phyloP scores from a whole-genome alignment of 2,888 invertebrate species.

The Cryptops parisi region DNA sequence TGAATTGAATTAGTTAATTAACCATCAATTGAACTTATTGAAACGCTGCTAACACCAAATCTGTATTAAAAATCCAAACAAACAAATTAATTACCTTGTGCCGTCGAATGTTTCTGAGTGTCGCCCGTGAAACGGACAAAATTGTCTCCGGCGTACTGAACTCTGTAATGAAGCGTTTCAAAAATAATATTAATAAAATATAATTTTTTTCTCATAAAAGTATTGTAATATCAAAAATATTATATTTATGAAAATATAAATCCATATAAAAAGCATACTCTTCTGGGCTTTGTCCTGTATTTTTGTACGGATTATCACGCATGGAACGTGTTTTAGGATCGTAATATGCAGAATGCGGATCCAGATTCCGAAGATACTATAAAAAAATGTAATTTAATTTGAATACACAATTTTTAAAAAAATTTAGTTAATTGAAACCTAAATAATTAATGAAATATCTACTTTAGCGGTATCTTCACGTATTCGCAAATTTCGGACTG shows the following conservation, averaged over 20 bases:
- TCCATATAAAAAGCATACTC: slow-evolving; percentile 19
- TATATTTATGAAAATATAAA: background rate
- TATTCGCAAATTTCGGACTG: slow-evolving; percentile 93
- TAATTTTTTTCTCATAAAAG: background rate
- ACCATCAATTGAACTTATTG: background rate
- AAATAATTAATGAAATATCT: slow-evolving; percentile 1
- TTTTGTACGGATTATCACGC: slow-evolving; percentile 85
- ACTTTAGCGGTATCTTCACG: slow-evolving; percentile 95
- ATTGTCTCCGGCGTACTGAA: slow-evolving; percentile 88
- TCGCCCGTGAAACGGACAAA: slow-evolving; percentile 90
- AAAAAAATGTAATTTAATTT: background rate
- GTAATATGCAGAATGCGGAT: slow-evolving; percentile 95
- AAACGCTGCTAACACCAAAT: background rate
- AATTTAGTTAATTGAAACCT: background rate
- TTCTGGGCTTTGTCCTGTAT: slow-evolving; percentile 27
- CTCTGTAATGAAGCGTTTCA: slow-evolving; percentile 33
- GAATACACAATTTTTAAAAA: background rate
- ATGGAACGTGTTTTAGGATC: slow-evolving; percentile 98
- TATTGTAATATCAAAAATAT: background rate
- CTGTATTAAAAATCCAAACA: background rate
- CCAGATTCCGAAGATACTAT: slow-evolving; percentile 78
- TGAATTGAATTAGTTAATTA: slow-evolving; percentile 10
- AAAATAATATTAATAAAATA: background rate
- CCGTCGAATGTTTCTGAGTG: slow-evolving; percentile 73
- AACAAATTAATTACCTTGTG: slow-evolving; percentile 47